Conservation (phyloP, 2,888 invertebrate genomes). For the Hecatera dysodea region DNA sequence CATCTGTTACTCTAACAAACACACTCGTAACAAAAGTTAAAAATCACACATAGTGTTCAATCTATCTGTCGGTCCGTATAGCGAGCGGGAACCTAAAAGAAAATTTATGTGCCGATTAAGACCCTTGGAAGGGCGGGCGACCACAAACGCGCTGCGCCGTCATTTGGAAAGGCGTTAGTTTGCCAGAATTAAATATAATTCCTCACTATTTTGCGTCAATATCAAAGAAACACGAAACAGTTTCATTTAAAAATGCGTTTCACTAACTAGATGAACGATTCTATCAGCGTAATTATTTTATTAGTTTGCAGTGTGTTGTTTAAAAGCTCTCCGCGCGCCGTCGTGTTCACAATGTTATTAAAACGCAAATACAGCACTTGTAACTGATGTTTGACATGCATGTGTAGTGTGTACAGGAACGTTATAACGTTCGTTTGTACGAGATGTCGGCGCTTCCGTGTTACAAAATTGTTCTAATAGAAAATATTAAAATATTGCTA, state of each 20-base stretch:
- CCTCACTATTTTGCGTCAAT: slow-evolving; percentile 51
- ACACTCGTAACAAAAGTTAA: slow-evolving; percentile 48
- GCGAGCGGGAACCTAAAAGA: slow-evolving; percentile 81
- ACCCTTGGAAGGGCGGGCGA: slow-evolving; percentile 78
- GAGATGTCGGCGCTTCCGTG: slow-evolving; percentile 14
- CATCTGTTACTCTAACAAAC: not conserved
- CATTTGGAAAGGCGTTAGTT: slow-evolving; percentile 82
- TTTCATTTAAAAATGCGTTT: slow-evolving; percentile 25
- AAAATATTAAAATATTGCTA: slow-evolving; percentile 31
- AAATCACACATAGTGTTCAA: slow-evolving; percentile 62
- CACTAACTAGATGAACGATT: slow-evolving; percentile 25
- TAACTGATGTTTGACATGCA: slow-evolving; percentile 61
- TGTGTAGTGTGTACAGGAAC: slow-evolving; percentile 52
- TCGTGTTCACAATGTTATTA: slow-evolving; percentile 50
- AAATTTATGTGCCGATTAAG: slow-evolving; percentile 86
- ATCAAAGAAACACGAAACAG: not conserved
- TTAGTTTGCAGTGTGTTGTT: slow-evolving; percentile 42
- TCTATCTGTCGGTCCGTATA: slow-evolving; percentile 73
- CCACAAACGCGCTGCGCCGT: slow-evolving; percentile 82
- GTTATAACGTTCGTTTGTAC: slow-evolving; percentile 50
- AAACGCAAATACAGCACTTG: slow-evolving; percentile 61
- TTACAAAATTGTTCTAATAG: slow-evolving; percentile 22
- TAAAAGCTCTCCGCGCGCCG: slow-evolving; percentile 31
- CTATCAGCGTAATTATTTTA: slow-evolving; percentile 22
- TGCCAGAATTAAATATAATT: slow-evolving; percentile 74